These are phyloP conservation scores for Pavo muticus DNA, from an alignment of 2,113 vertebrate genomes.

Conservation along the genomic window DNA sequence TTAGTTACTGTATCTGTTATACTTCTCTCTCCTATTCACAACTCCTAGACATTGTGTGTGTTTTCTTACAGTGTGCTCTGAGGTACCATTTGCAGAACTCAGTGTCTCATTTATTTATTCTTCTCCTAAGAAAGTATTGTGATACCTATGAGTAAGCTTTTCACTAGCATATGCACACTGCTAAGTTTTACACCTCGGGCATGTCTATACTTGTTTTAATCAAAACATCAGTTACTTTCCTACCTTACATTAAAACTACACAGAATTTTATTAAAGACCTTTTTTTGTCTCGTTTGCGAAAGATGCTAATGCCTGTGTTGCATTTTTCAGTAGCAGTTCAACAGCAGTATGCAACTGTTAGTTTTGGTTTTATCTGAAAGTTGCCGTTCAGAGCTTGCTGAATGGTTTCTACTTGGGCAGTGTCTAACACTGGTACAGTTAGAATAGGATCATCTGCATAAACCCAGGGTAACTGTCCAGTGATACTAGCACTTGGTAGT, in stretches of 20 bases:
- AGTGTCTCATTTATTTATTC: neutral
- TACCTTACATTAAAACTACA: neutral
- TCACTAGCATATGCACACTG: rapidly evolving
- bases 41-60: no score
- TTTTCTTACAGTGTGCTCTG: neutral
- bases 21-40: neutral
- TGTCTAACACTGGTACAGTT: neutral
- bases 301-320: neutral
- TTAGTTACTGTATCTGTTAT: neutral
- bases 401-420: neutral
- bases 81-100: neutral
- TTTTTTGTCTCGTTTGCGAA: neutral
- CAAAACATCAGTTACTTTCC: neutral
- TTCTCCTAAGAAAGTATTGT: neutral
- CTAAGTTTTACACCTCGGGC: neutral
- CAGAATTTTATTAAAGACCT: neutral
- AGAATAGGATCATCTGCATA: neutral
- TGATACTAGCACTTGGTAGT: neutral
- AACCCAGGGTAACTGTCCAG: neutral
- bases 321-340: neutral
- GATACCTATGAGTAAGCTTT: neutral
- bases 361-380: neutral
- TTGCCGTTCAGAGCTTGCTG: neutral
- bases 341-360: neutral
- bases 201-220: neutral